Evolutionary conservation across 1,140 invertebrate genomes (phyloP).

Genomic region (Trichoplusia ni): DNA sequence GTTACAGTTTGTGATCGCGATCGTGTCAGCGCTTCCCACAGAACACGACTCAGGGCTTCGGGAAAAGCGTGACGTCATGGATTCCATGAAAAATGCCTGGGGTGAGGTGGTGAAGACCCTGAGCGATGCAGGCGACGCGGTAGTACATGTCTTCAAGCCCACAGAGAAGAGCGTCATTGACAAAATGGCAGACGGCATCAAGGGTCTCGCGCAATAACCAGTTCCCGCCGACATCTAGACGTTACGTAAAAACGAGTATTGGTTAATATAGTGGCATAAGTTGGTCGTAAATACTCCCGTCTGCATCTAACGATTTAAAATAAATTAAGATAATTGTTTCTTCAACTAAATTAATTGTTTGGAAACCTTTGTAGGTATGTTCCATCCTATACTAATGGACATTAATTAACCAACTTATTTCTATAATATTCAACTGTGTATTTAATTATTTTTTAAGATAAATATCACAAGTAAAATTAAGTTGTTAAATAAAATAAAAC

Average conservation of each 20-base stretch:
- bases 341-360: no score
- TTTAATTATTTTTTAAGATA: no score
- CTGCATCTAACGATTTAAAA: background rate
- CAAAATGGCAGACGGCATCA: constrained; percentile 65
- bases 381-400: no score
- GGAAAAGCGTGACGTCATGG: constrained; percentile 66
- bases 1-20: constrained; percentile 48
- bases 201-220: constrained; percentile 52
- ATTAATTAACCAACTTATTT: no score
- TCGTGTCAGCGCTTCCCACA: constrained; percentile 43
- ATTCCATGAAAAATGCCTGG: constrained; percentile 71
- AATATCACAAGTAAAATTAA: no score
- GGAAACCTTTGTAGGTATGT: no score
- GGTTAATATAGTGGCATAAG: background rate
- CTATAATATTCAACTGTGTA: no score
- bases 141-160: constrained; percentile 69
- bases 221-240: constrained; percentile 20
- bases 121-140: constrained; percentile 63
- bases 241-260: constrained; percentile 30
- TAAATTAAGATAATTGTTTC: background rate
- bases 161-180: constrained; percentile 67
- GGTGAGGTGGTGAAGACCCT: constrained; percentile 64
- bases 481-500: background rate
- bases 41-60: constrained; percentile 22
- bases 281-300: no score